Base-by-base conservation (phyloP, 2,797 vertebrate species). In the Mus spretus region DNA sequence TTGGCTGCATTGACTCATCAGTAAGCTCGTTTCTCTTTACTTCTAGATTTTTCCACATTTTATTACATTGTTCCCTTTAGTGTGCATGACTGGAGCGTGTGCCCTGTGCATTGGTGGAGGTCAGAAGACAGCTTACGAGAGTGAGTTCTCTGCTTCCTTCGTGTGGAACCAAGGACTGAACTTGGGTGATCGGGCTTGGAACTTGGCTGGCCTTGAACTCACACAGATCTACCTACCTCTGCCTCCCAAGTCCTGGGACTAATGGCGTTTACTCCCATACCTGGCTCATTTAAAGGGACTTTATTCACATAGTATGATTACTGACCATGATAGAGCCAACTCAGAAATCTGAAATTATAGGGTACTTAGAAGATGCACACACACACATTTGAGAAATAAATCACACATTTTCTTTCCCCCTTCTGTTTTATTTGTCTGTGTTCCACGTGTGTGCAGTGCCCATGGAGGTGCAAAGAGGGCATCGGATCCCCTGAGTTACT, bases 311-410 rank as follows among this genome's bases (percentile, higher is more conserved):
- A 80, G 6, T 20, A 10, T 55, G 72, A 63, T 79, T 79, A 65
- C 84, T 57, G 50, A n/a, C 44, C 57, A 63, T 17, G 63, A 22
- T 3, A 26, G 26, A 44, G 70, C 31, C 57, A 81, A 89, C 57
- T 80, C 28, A 89, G 55, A 89, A 80, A 59, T 70, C 22, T 61
- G 47, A 75, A 59, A 92, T 59, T 53, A 7, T 59, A 74, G 72
- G 50, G 20, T 24, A 4, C 17, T 31, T 75, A 13, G 34, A 92
- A 63, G 85, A 86, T 44, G 12, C 50, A 87, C 44, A 87, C 53
- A 87, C 53, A 44, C 53, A 44, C 47, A 44, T 59, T 28, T 92
- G 65, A 77, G 50, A 77, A 86, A 53, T 59, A 86, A 92, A 53
- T 61, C 53, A 59, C 26, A n/a, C 5, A 14, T 55, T 67, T n/a